Conservation (phyloP, 2,797 vertebrate genomes). For the Oophaga sylvatica region DNA sequence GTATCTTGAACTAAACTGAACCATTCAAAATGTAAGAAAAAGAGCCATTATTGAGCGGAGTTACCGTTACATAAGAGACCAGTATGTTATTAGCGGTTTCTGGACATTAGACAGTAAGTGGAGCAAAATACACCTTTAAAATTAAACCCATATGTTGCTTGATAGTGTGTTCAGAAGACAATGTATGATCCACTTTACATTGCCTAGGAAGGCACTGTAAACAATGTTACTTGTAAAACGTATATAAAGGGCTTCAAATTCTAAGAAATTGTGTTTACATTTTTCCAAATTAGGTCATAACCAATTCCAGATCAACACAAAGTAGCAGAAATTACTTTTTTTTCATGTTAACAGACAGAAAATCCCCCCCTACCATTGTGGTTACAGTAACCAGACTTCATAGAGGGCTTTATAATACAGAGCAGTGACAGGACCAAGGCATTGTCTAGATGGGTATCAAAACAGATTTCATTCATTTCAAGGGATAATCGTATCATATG, state of each 20-base stretch:
- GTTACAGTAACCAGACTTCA: background rate
- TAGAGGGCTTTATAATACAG: slow-evolving; percentile 5
- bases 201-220: slow-evolving; percentile 43
- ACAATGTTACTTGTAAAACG: slow-evolving; percentile 51
- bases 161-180: slow-evolving; percentile 36
- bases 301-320: slow-evolving; percentile 38
- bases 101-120: slow-evolving; percentile 43
- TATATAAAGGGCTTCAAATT: slow-evolving; percentile 50
- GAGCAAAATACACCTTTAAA: slow-evolving; percentile 46
- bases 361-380: slow-evolving; percentile 26
- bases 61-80: slow-evolving; percentile 33
- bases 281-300: slow-evolving; percentile 55
- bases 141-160: slow-evolving; percentile 51
- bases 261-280: slow-evolving; percentile 60
- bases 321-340: slow-evolving; percentile 30
- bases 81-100: slow-evolving; percentile 45
- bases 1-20: slow-evolving; percentile 27
- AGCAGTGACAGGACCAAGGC: slow-evolving; percentile 27
- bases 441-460: background rate
- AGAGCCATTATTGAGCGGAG: slow-evolving; percentile 3
- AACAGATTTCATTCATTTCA: slow-evolving; percentile 5
- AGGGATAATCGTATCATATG: slow-evolving; percentile 12
- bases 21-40: background rate
- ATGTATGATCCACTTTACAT: slow-evolving; percentile 30
- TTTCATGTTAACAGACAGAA: slow-evolving; percentile 40